Conservation (phyloP, 1,140 invertebrate species). For the Ectropis grisescens region DNA sequence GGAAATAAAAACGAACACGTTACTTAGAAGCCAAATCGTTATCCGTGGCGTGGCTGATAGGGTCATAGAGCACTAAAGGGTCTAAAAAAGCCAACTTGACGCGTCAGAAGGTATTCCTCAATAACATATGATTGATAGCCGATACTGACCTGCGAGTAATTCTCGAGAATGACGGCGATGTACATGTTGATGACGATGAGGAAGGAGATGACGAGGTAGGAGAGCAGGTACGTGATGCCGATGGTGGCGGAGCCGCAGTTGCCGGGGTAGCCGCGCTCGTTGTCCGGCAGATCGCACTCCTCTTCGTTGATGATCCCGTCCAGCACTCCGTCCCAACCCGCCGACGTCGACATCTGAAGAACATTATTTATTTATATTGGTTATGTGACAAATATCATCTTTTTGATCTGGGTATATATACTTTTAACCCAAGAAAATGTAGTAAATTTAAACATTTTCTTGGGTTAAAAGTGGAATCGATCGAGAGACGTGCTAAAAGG, state of each 20-base stretch:
- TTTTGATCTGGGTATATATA: too few relatives aligned
- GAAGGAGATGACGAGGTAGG: slow-evolving; percentile 97
- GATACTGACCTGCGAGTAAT: slow-evolving; percentile 87
- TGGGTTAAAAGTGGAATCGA: too few relatives aligned
- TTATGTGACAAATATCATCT: too few relatives aligned
- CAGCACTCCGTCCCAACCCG: slow-evolving; percentile 96
- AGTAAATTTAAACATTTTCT: too few relatives aligned
- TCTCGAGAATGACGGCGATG: slow-evolving; percentile 98
- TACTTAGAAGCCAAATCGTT: slow-evolving; percentile 1
- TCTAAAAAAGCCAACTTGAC: too few relatives aligned
- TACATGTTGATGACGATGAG: slow-evolving; percentile 99
- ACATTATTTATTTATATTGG: too few relatives aligned
- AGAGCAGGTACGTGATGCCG: slow-evolving; percentile 94
- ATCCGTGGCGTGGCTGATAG: not conserved
- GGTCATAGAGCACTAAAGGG: too few relatives aligned
- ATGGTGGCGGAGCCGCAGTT: slow-evolving; percentile 94
- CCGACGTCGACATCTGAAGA: slow-evolving; percentile 96
- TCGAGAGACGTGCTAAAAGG: too few relatives aligned
- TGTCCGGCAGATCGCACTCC: slow-evolving; percentile 89
- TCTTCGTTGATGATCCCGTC: slow-evolving; percentile 97
- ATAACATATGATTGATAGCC: too few relatives aligned
- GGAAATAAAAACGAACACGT: slow-evolving; percentile 8
- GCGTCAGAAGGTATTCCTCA: too few relatives aligned
- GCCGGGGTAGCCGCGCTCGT: slow-evolving; percentile 88
- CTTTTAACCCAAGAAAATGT: too few relatives aligned